Percentiles rank a stretch among this genome's conserved stretches.
Evolutionary conservation across 92 coral and sea anemone species (phyloP).

Genomic region (Paragorgia papillata): DNA sequence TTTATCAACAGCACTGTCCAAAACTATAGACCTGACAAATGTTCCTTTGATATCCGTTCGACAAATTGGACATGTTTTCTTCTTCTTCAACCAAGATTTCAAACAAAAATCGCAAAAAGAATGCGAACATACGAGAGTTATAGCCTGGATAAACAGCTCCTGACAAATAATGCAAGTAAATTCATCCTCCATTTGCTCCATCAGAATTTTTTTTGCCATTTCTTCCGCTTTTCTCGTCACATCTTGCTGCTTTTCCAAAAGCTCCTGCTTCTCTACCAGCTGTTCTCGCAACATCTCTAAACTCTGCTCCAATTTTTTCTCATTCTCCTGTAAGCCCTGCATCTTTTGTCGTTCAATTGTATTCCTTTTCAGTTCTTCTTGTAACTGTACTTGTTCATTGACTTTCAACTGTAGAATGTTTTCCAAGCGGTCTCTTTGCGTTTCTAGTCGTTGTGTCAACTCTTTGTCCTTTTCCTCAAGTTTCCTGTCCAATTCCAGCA

Average conservation of each 20-base stretch:
- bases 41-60: slow-evolving; percentile 71
- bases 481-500: slow-evolving; percentile 76
- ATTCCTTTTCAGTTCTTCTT: slow-evolving; percentile 63
- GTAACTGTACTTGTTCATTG: slow-evolving; percentile 71
- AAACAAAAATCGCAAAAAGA: slow-evolving; percentile 94
- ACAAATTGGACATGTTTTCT: slow-evolving; percentile 93
- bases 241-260: slow-evolving; percentile 76
- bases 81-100: slow-evolving; percentile 84
- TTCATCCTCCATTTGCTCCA: slow-evolving; percentile 98
- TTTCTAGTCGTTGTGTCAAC: slow-evolving; percentile 67
- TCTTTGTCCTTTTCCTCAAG: slow-evolving; percentile 92
- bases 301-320: slow-evolving; percentile 72
- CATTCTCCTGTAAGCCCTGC: slow-evolving; percentile 78
- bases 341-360: slow-evolving; percentile 76
- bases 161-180: slow-evolving; percentile 94
- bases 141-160: slow-evolving; percentile 87
- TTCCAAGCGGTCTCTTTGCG: slow-evolving; percentile 75
- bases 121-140: slow-evolving; percentile 86
- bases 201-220: slow-evolving; percentile 75
- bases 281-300: slow-evolving; percentile 71
- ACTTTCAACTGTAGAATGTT: slow-evolving; percentile 82
- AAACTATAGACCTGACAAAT: slow-evolving; percentile 88
- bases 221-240: slow-evolving; percentile 90
- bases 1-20: slow-evolving; percentile 94
- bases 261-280: slow-evolving; percentile 75